Conservation (phyloP, 2,113 vertebrate genomes). For the Oryzias curvinotus region DNA sequence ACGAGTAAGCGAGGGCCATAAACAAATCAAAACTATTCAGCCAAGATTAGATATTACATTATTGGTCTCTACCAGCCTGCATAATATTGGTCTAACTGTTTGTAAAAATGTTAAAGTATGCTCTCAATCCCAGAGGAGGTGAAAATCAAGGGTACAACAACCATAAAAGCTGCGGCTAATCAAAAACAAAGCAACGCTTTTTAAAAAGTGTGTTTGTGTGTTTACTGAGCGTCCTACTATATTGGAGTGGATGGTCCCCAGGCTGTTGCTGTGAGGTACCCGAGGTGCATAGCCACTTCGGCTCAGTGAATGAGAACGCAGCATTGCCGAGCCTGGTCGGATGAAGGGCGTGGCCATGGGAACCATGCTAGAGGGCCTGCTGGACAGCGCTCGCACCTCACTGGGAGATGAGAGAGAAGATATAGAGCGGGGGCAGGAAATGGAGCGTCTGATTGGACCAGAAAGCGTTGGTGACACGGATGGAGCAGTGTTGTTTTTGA, state of each 20-base stretch:
- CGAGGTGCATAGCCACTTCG: slow-evolving; percentile 82
- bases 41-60: too few relatives aligned
- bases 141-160: neutral
- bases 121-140: too few relatives aligned
- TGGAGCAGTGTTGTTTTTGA: slow-evolving; percentile 71
- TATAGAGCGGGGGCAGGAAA: slow-evolving; percentile 96
- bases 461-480: slow-evolving; percentile 74
- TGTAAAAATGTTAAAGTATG: too few relatives aligned
- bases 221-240: slow-evolving; percentile 78
- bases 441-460: slow-evolving; percentile 89
- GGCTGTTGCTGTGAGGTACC: slow-evolving; percentile 79
- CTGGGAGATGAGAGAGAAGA: slow-evolving; percentile 81
- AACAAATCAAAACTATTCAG: too few relatives aligned
- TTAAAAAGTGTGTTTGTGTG: neutral
- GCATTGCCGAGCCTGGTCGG: slow-evolving; percentile 75
- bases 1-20: too few relatives aligned
- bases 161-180: neutral
- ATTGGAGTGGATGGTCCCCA: slow-evolving; percentile 78
- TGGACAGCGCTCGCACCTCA: slow-evolving; percentile 79
- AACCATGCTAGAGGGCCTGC: slow-evolving; percentile 75
- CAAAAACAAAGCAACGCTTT: neutral
- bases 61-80: too few relatives aligned
- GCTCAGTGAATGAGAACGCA: slow-evolving; percentile 90
- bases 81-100: too few relatives aligned
- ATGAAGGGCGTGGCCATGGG: slow-evolving; percentile 77